A percentile compares a stretch with the other conserved stretches of the same genome.
Conservation (phyloP, 2,888 invertebrate species). For the Eucera pruinosa region DNA sequence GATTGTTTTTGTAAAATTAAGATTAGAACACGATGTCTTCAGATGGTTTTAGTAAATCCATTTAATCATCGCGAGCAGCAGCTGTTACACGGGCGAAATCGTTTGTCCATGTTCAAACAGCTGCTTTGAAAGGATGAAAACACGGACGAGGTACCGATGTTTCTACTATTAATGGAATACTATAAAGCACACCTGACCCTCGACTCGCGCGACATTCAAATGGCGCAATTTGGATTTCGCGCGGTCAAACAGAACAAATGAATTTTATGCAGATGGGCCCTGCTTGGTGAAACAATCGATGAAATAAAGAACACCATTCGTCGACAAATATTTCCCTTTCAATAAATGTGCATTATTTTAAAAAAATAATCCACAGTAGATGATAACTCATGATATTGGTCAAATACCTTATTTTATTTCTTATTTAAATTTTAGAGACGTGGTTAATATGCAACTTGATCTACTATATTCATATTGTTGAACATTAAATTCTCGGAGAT, state of each 20-base stretch:
- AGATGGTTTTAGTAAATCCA: conserved; percentile 1
- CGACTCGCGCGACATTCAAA: neutral
- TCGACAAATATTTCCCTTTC: neutral
- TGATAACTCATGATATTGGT: too few relatives aligned
- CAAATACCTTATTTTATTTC: too few relatives aligned
- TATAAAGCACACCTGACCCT: conserved; percentile 14
- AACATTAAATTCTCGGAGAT: too few relatives aligned
- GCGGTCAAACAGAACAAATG: neutral
- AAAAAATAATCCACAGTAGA: too few relatives aligned
- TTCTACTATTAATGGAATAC: conserved; percentile 6
- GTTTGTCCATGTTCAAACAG: conserved; percentile 36
- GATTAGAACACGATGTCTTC: neutral
- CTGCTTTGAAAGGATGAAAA: conserved; percentile 3
- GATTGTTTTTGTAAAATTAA: neutral
- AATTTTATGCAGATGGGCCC: too few relatives aligned
- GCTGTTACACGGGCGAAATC: conserved; percentile 38
- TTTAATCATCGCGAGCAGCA: conserved; percentile 20
- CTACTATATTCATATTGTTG: too few relatives aligned
- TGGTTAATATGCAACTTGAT: too few relatives aligned
- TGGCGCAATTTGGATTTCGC: neutral
- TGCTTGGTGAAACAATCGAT: neutral
- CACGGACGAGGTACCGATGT: neutral
- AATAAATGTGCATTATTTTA: too few relatives aligned
- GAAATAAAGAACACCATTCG: neutral
- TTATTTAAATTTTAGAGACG: too few relatives aligned